A percentile compares a stretch with the other conserved stretches of the same genome.
phyloP scores from a whole-genome alignment of 1,140 invertebrate genomes.

The Anadara kagoshimensis region DNA sequence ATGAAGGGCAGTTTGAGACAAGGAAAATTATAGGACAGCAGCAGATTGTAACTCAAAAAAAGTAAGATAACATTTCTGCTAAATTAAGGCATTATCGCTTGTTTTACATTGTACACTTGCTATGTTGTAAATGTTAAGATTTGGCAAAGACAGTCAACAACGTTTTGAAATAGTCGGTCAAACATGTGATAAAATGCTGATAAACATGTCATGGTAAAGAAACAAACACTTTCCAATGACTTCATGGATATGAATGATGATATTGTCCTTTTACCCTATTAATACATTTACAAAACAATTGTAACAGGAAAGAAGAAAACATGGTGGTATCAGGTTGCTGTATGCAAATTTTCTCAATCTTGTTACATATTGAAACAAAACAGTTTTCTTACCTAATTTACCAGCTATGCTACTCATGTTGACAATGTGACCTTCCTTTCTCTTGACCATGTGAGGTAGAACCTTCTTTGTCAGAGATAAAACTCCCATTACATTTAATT shows the following conservation, averaged over 20 bases:
- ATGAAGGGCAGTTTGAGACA: too few species aligned
- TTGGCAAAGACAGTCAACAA: too few species aligned
- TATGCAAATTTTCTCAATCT: not conserved
- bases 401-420: constrained; percentile 73
- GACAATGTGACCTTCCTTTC: constrained; percentile 71
- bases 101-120: too few species aligned
- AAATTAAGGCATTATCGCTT: too few species aligned
- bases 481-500: constrained; percentile 87
- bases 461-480: constrained; percentile 78
- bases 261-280: not conserved
- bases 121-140: too few species aligned
- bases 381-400: constrained; percentile 81
- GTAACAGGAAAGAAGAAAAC: not conserved
- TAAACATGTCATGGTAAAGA: too few species aligned
- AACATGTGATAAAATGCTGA: too few species aligned
- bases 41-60: too few species aligned
- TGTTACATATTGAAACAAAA: not conserved
- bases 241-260: not conserved
- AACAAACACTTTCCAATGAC: too few species aligned
- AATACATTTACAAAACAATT: not conserved
- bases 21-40: too few species aligned
- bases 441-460: constrained; percentile 70
- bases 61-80: too few species aligned
- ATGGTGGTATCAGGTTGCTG: not conserved
- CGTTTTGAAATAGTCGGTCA: too few species aligned